Evolutionary conservation across 2,888 invertebrate species (phyloP), one percentile per base, ranked within the genome.

Genomic region (Pyralis farinalis): DNA sequence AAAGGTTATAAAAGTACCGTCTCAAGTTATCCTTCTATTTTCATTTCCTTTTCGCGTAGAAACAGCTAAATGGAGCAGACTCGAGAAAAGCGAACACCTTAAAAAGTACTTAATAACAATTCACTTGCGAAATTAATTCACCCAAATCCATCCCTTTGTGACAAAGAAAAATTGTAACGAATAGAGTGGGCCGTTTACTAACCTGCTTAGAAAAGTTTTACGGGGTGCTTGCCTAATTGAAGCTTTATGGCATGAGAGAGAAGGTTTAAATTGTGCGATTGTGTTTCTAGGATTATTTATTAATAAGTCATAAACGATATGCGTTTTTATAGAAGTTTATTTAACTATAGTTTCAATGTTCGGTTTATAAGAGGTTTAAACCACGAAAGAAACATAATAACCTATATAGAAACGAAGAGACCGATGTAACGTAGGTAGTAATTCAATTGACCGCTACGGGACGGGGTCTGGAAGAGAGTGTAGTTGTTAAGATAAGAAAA

Each of bases 111-210:
- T 69, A 67, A 69, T 75, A 77, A 74, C 70, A 77, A 80, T 75
- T 75, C 73, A 71, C 75, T 71, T 71, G 64, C 66, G 61, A 74
- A 75, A 81, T 78, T 78, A 82, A 80, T 77, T 74, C 71, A 63
- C 67, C 76, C 64, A 71, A 83, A 78, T 80, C 80, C 82, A 73
- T 76, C 82, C 76, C 78, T 67, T 72, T 75, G 76, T 78, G 84
- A 84, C 85, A 83, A 78, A 83, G 84, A 84, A 85, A 83, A 85
- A 85, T 84, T 79, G 81, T 77, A 77, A 78, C 81, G 80, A 83
- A 83, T 81, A 63, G 75, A 79, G 73, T 73, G 69, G 67, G 68
- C 64, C 68, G 16, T 16, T 16, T 52, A 62, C 60, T 69, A 72
- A 80, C 81, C 81, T 79, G 74, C 63, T 62, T 54, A 53, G 61